Conservation (phyloP, 35 echinoderm and acorn worm species). For the Strongylocentrotus purpuratus region DNA sequence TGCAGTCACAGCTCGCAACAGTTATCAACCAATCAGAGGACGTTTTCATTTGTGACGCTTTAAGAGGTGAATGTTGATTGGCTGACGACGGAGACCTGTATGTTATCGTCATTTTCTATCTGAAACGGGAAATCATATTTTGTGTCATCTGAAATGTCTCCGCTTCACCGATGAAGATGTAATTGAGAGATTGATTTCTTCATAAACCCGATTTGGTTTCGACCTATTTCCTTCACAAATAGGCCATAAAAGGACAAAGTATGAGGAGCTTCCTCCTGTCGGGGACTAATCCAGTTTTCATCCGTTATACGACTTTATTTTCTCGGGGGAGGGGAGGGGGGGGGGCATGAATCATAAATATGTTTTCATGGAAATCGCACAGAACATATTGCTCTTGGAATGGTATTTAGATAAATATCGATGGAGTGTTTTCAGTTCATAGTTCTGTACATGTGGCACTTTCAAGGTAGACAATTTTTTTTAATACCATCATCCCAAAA, state of each 20-base stretch:
- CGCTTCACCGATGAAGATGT: not conserved
- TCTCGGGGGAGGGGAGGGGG: too few species aligned
- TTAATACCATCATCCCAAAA: too few species aligned
- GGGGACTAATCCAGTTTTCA: too few species aligned
- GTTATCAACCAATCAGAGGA: not conserved
- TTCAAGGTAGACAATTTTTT: too few species aligned
- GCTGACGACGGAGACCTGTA: not conserved
- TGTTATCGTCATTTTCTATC: not conserved
- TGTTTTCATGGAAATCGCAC: too few species aligned
- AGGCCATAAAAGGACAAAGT: not conserved
- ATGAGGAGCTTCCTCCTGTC: not conserved
- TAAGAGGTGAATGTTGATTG: not conserved
- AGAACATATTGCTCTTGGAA: too few species aligned
- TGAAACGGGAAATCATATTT: not conserved
- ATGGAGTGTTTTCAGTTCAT: too few species aligned
- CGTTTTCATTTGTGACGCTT: not conserved
- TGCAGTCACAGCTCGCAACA: not conserved
- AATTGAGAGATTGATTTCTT: not conserved
- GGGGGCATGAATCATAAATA: too few species aligned
- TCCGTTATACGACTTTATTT: too few species aligned
- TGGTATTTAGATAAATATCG: too few species aligned
- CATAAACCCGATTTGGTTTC: not conserved
- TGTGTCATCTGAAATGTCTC: not conserved
- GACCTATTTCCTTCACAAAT: not conserved
- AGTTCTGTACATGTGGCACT: too few species aligned